Evolutionary conservation across 2,888 invertebrate species (phyloP), one percentile per base, ranked within the genome.

Genomic region (Cantharis lateralis): DNA sequence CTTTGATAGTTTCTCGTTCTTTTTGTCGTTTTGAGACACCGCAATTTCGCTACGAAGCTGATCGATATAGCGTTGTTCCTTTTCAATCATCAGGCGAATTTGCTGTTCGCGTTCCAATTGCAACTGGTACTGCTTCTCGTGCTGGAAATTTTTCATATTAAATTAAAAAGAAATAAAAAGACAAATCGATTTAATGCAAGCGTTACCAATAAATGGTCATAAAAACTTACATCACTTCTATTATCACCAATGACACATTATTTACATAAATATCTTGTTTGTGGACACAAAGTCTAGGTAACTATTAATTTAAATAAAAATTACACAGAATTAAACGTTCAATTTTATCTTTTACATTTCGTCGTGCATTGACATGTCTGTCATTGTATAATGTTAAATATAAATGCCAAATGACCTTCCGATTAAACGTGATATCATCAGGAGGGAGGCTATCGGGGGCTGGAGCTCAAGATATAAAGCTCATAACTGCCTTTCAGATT

Each of bases 61-160:
- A 83, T 96, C 94, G 82, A 96, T 92, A 88, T 95, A 95, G 83
- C 94, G 92, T 87, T 94, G 94, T 85, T 96, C 96, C 84, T 95
- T 93, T 84, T 96, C 96, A 81, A 97, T 90, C 98, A 98, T 98
- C 85, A 96, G 90, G 82, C 94, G 93, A 81, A 97, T 92, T 15
- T 97, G 96, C 87, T 95, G 93, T 75, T 95, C 94, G 84, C 95
- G 94, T 82, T 96, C 94, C 75, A 93, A 92, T 86, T 95, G 95
- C 87, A 97, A 90, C 89, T 96, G 95, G 62, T 94, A 91, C 84
- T 95, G 94, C 86, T 95, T 96, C 85, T 95, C 96, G 83, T 93
- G 91, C 97, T 97, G 89, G 77, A 76, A 71, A 78, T 75, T 71
- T 26, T 63, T 10, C n/a, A 62, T 20, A 7, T 0, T 16, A n/a